These are phyloP conservation scores for Euspilapteryx auroguttella DNA, from an alignment of 2,888 invertebrate species.

Conservation along the genomic window DNA sequence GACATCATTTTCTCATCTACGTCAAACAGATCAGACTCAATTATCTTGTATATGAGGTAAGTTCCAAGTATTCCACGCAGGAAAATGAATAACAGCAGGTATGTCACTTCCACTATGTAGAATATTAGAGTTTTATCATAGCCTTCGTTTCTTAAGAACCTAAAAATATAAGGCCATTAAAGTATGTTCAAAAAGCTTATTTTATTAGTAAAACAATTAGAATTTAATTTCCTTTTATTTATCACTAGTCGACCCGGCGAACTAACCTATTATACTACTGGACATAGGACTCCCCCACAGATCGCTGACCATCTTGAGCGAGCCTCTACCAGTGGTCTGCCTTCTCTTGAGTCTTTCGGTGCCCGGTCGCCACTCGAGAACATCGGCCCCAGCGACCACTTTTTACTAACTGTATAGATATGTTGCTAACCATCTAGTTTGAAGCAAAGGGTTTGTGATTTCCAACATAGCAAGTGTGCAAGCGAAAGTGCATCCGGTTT, in stretches of 20 bases:
- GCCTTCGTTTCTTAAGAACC: conserved; percentile 55
- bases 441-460: conserved; percentile 64
- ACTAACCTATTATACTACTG: no score
- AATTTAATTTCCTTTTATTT: no score
- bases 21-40: conserved; percentile 36
- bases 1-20: conserved; percentile 32
- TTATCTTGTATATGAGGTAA: conserved; percentile 35
- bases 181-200: not conserved
- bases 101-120: conserved; percentile 44
- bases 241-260: no score
- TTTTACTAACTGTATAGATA: no score
- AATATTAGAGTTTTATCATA: conserved; percentile 39
- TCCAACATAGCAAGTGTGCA: conserved; percentile 62
- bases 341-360: no score
- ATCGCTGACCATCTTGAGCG: no score
- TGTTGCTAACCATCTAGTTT: conserved; percentile 63
- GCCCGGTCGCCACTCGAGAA: no score
- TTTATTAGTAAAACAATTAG: not conserved
- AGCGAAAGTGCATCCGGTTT: conserved; percentile 51
- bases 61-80: conserved; percentile 57
- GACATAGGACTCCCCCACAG: no score
- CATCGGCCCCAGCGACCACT: no score
- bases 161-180: conserved; percentile 12
- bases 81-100: conserved; percentile 44
- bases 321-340: no score